Conservation (phyloP, 2,888 invertebrate species). For the Spatulosminthurus flaviceps region DNA sequence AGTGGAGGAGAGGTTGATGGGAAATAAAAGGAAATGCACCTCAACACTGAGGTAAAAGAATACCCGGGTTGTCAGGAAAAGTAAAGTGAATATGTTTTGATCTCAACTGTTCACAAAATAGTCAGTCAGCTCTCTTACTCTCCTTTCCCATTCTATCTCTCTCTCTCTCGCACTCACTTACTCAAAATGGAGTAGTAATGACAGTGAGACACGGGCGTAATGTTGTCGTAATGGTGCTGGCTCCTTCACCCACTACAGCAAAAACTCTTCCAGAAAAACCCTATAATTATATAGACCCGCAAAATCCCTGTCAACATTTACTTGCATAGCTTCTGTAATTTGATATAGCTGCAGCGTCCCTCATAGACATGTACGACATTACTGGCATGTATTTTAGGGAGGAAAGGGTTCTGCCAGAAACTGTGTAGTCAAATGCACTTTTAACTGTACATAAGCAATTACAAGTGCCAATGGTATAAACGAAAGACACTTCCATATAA, state of each 20-base stretch:
- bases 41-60: constrained; percentile 42
- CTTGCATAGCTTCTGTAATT: no score
- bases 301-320: background rate
- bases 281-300: background rate
- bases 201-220: background rate
- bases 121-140: background rate
- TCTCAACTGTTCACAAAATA: constrained; percentile 23
- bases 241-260: background rate
- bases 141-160: no score
- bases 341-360: no score
- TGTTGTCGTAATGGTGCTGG: background rate
- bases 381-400: no score
- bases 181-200: background rate
- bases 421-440: no score
- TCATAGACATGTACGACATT: no score
- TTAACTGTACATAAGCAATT: no score
- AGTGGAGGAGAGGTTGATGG: constrained; percentile 22
- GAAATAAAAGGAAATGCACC: constrained; percentile 36
- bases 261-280: background rate
- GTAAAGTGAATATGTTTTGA: constrained; percentile 45
- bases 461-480: no score
- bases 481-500: no score
- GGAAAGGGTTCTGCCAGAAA: no score
- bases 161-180: constrained; percentile 12
- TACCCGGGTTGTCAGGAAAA: constrained; percentile 37